Base-by-base conservation (phyloP, 23 tunicate species). In the Halocynthia aurantium region DNA sequence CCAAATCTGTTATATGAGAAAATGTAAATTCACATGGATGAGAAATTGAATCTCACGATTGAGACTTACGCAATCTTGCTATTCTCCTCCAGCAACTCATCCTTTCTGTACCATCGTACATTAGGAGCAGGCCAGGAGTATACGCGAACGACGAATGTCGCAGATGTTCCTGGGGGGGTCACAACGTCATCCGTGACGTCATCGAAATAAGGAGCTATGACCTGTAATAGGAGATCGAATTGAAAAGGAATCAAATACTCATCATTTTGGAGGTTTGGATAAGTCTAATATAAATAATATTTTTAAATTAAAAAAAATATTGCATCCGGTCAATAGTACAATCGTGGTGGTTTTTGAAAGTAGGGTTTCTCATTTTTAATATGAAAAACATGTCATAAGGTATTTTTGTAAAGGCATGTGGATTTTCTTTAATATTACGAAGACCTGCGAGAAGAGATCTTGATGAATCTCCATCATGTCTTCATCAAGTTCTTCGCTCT, bases 121-220 rank as follows among this genome's bases (percentile, higher is more conserved):
- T 13, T 17, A 8, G 77, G 81, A n/a, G 67, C 49, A 10, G 87
- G 87, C 57, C 70, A 50, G 15, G 75, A 81, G 18, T 51, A 50
- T 15, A 83, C 81, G 8, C 52, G 20, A 8, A 76, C 78, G 52
- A 78, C 21, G 56, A 84, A 84, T n/a, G 76, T 31, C 57, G 67
- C 82, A 44, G 57, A 60, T 51, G 65, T 49, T 50, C 71, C 60
- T 6, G 20, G 22, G 8, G 63, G 9, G 0, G 77, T 78, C 7
- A 8, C 44, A 21, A 78, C 74, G 57, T 84, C 88, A 18, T 77
- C 83, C 11, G 81, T 19, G 61, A 84, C 61, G 6, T 53, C 83
- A 50, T 84, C 88, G 77, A 78, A 84, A 40, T 55, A 55, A 53
- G 81, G 86, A 7, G 68, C 17, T 21, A 20, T 83, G 53, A 55